Evolutionary conservation across 2,797 vertebrate species (phyloP), one percentile per base, ranked within the genome.

Genomic region (Dryobates pubescens): DNA sequence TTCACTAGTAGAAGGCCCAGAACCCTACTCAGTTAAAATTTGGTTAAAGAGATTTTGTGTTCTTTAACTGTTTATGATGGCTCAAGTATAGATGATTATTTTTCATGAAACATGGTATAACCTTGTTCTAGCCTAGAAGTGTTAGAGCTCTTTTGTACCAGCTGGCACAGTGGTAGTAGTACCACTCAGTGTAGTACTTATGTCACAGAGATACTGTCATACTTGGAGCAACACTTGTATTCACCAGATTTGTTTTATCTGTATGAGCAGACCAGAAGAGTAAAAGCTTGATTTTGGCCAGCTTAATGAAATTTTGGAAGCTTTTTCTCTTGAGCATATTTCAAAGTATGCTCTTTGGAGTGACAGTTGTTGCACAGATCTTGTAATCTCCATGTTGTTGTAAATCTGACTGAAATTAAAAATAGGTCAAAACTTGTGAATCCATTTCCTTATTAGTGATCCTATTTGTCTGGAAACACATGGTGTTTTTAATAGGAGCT

Each of bases 151-250:
- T 72, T 38, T 14, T 27, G 22, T 83, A 16, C 38, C 69, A 58
- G 23, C 20, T 83, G 24, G 54, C 17, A 38, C 38, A 38, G 10
- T 38, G 38, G 38, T 38, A 38, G 38, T 38, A 38, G 36, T 38
- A 38, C 38, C 38, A 38, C 17, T 18, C 8, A 4, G 6, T 54
- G 3, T 63, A 32, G 24, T 81, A 19, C 29, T 64, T 73, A 7
- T 0, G 23, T 78, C 53, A 74, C 32, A 27, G 62, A 70, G 32
- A 22, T 73, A 30, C 27, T 49, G 12, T 43, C 34, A 53, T 43
- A 53, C 10, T 23, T 84, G 8, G 9, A 34, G 41, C 1, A 1
- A 36, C 0, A 0, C 45, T 34, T 70, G 11, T 3, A 8, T 85
- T 53, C 17, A 57, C 16, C 34, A 32, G 34, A 45, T 82, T 17